phyloP scores from a whole-genome alignment of 2,113 vertebrate species.

The Malurus melanocephalus region DNA sequence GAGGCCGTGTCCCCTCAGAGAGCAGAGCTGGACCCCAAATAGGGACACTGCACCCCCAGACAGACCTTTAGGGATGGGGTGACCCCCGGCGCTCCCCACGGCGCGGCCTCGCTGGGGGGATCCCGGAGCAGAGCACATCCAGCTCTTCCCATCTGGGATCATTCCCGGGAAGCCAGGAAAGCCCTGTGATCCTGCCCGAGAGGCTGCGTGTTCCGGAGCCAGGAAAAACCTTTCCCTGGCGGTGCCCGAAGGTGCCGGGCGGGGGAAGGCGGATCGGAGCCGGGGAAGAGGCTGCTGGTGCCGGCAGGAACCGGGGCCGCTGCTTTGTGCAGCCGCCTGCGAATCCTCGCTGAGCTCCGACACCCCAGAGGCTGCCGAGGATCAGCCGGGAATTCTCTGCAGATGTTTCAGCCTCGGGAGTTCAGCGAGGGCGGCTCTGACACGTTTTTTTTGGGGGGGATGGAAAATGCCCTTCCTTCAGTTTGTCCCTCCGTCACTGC shows the following conservation, averaged over 20 bases:
- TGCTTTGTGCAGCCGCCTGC: neutral
- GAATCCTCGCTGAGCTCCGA: neutral
- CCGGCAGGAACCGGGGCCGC: neutral
- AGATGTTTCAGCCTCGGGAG: neutral
- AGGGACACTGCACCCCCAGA: fast-evolving
- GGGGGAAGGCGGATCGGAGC: neutral
- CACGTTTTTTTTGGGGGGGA: fast-evolving
- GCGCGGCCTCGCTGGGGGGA: fast-evolving
- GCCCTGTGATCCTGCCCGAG: neutral
- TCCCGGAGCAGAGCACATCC: neutral
- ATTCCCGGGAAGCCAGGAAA: neutral
- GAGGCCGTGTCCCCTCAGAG: neutral
- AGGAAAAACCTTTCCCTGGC: neutral
- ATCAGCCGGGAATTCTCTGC: conserved; percentile 4
- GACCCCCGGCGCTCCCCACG: neutral
- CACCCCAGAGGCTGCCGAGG: neutral
- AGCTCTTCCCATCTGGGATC: neutral
- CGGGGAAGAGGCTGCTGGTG: neutral
- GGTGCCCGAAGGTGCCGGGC: neutral
- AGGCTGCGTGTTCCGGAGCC: neutral
- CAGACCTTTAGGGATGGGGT: fast-evolving
- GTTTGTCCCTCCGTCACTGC: neutral
- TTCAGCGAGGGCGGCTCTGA: neutral
- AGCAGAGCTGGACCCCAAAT: neutral
- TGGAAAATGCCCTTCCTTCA: neutral